Evolutionary conservation across 2,113 vertebrate species (phyloP), one percentile per base, ranked within the genome.

Genomic region (Burhinus bistriatus): DNA sequence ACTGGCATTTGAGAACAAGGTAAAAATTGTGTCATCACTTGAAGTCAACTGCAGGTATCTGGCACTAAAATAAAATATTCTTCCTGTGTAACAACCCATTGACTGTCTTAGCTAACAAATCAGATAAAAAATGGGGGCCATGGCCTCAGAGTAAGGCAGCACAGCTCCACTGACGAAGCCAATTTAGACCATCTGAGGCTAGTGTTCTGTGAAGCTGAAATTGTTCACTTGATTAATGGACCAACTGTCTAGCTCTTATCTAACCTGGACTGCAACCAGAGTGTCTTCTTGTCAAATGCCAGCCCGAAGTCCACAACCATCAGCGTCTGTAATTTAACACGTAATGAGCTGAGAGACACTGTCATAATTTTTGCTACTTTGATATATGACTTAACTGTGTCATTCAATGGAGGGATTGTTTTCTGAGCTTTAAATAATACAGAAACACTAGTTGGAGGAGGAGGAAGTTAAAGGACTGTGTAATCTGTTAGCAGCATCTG

Each of bases 181-280:
- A 85, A 85, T 94, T 93, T 47, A 87, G 58, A 80, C 78, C 75
- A 91, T 92, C 91, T 89, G 89, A 96, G 68, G 87, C 38, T 55
- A 83, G 45, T 3, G 1, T 83, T 94, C 76, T 83, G 68, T 83
- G 76, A 58, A 78, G 68, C 86, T 91, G 65, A 93, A 94, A 95
- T 88, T 92, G 82, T 90, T 96, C 78, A 49, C 64, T 96, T 96
- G 91, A 93, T 96, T 97, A 96, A 96, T 86, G 38, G 59, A 81
- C 93, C 89, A 95, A 52, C 78, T 93, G 94, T 62, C 78, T 70
- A 91, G 59, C 55, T 96, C 81, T 95, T 86, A 58, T 73, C 95
- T 95, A 94, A 87, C 70, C 95, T 91, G 89, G 49, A 88, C 66
- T 49, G 73, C 29, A 85, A 87, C 54, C 93, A 94, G 75, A 40